Evolutionary conservation across 2,888 invertebrate species (phyloP).

Genomic region (Dolomedes plantarius): DNA sequence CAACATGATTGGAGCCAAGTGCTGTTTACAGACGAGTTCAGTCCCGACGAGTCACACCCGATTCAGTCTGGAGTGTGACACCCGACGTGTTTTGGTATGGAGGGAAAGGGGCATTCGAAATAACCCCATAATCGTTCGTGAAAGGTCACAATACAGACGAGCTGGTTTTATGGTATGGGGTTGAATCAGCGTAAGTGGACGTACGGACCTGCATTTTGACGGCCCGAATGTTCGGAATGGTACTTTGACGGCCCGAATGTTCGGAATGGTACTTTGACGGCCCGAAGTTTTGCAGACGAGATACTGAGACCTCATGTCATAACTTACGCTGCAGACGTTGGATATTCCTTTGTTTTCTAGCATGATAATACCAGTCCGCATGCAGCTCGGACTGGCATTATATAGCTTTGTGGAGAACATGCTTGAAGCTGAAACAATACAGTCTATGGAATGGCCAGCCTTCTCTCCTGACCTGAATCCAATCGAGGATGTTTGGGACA

Average conservation of each 20-base stretch:
- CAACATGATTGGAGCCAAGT: background rate
- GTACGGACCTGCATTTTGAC: too few species aligned
- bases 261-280: too few species aligned
- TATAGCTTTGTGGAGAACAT: background rate
- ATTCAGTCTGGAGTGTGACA: background rate
- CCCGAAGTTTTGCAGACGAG: background rate
- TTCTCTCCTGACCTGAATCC: too few species aligned
- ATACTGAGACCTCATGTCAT: background rate
- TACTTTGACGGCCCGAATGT: too few species aligned
- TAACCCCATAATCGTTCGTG: background rate
- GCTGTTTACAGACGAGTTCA: background rate
- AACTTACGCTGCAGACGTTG: too few species aligned
- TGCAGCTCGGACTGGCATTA: too few species aligned
- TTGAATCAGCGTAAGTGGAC: too few species aligned
- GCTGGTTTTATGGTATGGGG: too few species aligned
- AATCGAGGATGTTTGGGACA: background rate
- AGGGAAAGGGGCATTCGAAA: background rate
- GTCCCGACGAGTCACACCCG: too few species aligned
- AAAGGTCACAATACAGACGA: background rate
- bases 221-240: too few species aligned
- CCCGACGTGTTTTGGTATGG: background rate
- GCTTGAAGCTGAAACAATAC: background rate
- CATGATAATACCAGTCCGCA: background rate
- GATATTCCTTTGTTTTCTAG: too few species aligned
- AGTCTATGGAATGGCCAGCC: background rate